Evolutionary conservation across 2,888 invertebrate species (phyloP), one percentile per base, ranked within the genome.

Genomic region (Coenonympha glycerion): DNA sequence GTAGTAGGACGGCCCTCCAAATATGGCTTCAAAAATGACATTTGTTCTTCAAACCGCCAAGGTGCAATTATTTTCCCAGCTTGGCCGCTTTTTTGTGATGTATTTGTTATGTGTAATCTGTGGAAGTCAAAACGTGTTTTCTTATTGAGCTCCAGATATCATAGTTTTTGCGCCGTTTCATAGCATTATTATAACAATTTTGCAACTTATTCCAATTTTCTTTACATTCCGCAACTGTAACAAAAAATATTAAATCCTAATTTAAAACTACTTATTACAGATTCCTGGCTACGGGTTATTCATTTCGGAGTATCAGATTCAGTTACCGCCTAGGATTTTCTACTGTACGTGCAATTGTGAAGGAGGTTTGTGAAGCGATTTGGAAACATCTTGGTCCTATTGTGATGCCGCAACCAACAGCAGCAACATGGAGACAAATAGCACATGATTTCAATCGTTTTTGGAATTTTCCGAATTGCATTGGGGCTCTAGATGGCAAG

Each of bases 291-390:
- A 58, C 61, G 34, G 63, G 63, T 41, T 49, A 62, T 40, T 59
- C 60, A 11, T 67, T 56, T 50, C 34, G 54, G n/a, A 60, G 64
- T n/a, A 28, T 67, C 47, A 63, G 31, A 18, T 63, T 63, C 52
- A 67, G 42, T 40, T 65, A 60, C 52, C 60, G 63, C 16, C 58
- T 65, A 58, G 64, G 63, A 36, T 19, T 19, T 19, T 19, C 18
- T 19, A 19, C 18, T 19, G 18, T 19, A 19, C 18, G 18, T 19
- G 18, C 18, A 19, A 19, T 19, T 19, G 18, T 51, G 18, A 37
- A 52, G 56, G 63, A 67, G 61, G 63, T 67, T 26, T 66, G 61
- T 50, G 49, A 45, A 19, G 65, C 65, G 18, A 60, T 67, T 24
- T 63, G 65, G 65, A 59, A 61, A 21, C 60, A 57, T 26, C 11